Conservation (phyloP, 2,113 vertebrate genomes). For the Canis aureus region DNA sequence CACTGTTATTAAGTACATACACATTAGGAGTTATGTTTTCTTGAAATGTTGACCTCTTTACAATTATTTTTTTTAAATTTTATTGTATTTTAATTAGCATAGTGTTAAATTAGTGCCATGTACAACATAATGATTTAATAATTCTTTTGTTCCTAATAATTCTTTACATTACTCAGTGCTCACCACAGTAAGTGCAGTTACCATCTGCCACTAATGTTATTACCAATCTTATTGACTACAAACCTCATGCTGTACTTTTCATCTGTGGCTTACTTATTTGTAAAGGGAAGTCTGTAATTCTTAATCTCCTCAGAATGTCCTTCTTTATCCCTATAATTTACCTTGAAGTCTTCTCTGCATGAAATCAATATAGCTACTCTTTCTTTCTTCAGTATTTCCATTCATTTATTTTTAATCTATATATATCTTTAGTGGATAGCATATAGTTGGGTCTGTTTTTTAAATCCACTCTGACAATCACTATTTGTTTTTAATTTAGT, state of each 20-base stretch:
- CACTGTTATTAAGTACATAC: not conserved
- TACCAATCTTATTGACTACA: too few species aligned
- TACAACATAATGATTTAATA: too few species aligned
- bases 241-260: too few species aligned
- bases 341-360: not conserved
- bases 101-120: too few species aligned
- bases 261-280: too few species aligned
- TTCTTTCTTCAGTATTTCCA: not conserved
- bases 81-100: too few species aligned
- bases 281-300: too few species aligned
- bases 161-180: too few species aligned
- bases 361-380: not conserved
- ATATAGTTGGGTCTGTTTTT: not conserved
- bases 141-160: too few species aligned
- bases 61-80: not conserved
- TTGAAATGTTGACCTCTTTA: not conserved
- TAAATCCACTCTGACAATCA: not conserved
- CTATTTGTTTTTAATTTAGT: not conserved
- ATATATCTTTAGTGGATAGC: not conserved
- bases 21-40: not conserved
- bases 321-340: not conserved
- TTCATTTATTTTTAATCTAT: not conserved
- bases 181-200: too few species aligned
- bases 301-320: too few species aligned
- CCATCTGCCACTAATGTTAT: too few species aligned